These are phyloP conservation scores for Gorsachius goisagi DNA, from an alignment of 2,113 vertebrate genomes.

Conservation along the genomic window DNA sequence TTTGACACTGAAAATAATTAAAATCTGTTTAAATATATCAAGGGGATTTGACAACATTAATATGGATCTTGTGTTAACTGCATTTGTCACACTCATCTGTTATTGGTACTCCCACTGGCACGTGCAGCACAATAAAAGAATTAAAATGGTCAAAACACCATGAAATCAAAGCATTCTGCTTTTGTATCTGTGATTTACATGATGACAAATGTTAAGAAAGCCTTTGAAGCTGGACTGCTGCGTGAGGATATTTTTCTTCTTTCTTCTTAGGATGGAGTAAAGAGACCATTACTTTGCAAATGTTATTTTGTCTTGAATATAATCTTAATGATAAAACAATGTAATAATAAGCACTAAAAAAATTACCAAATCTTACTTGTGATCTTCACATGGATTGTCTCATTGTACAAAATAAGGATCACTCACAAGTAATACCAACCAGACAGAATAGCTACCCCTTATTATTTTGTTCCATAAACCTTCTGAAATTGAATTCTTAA, in stretches of 20 bases:
- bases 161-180: conserved; percentile 78
- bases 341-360: not conserved
- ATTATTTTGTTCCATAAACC: not conserved
- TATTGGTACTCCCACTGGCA: conserved; percentile 71
- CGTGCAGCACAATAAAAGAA: conserved; percentile 72
- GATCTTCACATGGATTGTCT: not conserved
- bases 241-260: not conserved
- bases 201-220: conserved; percentile 49
- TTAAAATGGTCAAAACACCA: conserved; percentile 65
- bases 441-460: not conserved
- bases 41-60: conserved; percentile 80
- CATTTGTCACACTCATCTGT: conserved; percentile 79
- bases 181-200: conserved; percentile 75
- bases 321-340: not conserved
- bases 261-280: not conserved
- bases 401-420: not conserved
- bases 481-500: not conserved
- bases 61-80: conserved; percentile 78
- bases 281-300: not conserved
- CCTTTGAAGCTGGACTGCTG: conserved; percentile 63
- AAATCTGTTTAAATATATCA: conserved; percentile 79
- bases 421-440: not conserved
- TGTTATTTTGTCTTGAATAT: not conserved
- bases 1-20: conserved; percentile 74
- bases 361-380: not conserved